phyloP scores from a whole-genome alignment of 1,140 invertebrate species.

The Mercenaria mercenaria region DNA sequence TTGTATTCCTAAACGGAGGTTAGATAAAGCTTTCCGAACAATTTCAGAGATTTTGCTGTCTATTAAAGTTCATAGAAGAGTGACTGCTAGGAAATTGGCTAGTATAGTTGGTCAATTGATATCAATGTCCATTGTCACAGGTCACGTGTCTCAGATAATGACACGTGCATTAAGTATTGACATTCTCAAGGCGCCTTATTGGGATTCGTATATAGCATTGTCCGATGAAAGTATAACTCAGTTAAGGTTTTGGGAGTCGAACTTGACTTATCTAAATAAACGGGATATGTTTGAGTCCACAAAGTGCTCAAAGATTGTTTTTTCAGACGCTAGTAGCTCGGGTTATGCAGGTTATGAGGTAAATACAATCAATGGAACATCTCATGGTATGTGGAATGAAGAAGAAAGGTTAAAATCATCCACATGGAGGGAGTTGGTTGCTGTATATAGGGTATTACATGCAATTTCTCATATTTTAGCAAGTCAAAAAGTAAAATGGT shows the following conservation, averaged over 20 bases:
- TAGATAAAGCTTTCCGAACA: constrained; percentile 31
- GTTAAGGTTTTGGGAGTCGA: background rate
- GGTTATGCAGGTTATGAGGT: constrained; percentile 31
- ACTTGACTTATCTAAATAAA: background rate
- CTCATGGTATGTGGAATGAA: constrained; percentile 15
- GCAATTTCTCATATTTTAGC: too few species aligned
- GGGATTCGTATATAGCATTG: background rate
- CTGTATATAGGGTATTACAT: constrained; percentile 16
- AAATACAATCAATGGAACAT: background rate
- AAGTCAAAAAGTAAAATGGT: too few species aligned
- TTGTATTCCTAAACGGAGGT: constrained; percentile 54
- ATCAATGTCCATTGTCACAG: constrained; percentile 53
- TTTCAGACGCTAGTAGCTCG: constrained; percentile 8
- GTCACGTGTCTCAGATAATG: constrained; percentile 65
- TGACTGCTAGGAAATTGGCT: constrained; percentile 48
- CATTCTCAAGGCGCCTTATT: background rate
- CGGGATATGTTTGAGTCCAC: constrained; percentile 13
- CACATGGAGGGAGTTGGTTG: constrained; percentile 35
- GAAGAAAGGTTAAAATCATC: constrained; percentile 26
- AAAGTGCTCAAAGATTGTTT: constrained; percentile 23
- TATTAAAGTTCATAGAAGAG: background rate
- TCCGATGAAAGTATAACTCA: background rate
- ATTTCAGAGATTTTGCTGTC: constrained; percentile 3
- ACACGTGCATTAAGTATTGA: constrained; percentile 48
- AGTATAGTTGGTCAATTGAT: constrained; percentile 63